Evolutionary conservation across 2,797 vertebrate species (phyloP).

Genomic region (Pseudotriccus pelzelni): DNA sequence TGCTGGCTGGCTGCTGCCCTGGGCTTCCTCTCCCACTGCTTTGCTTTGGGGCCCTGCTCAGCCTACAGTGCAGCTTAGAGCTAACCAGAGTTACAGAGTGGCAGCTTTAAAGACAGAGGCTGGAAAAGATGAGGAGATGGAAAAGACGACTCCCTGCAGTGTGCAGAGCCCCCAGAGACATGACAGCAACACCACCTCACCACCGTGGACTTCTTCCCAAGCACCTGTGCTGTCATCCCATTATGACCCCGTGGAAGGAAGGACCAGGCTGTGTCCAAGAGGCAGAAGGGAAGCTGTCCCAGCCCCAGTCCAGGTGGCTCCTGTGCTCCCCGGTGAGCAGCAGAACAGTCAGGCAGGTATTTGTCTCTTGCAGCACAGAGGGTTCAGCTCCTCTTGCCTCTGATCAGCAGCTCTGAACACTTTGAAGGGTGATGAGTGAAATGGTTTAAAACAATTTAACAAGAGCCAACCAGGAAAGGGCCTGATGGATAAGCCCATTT

Average conservation of each 20-base stretch:
- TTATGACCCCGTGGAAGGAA: fast-evolving
- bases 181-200: fast-evolving
- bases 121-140: background rate
- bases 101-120: background rate
- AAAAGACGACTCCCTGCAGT: background rate
- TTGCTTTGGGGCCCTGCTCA: background rate
- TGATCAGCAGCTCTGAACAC: background rate
- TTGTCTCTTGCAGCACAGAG: background rate
- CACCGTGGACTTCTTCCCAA: fast-evolving
- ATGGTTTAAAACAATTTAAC: background rate
- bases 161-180: background rate
- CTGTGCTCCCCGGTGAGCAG: background rate
- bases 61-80: no score
- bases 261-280: background rate
- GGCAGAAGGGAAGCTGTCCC: background rate
- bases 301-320: fast-evolving
- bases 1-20: background rate
- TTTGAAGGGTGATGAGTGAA: background rate
- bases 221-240: fast-evolving
- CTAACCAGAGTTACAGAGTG: background rate
- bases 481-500: background rate
- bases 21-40: background rate
- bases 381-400: background rate
- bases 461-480: background rate
- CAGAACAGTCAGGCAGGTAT: background rate